Evolutionary conservation across 1,140 invertebrate genomes (phyloP), one percentile per base, ranked within the genome.

Genomic region (Copidosoma floridanum): DNA sequence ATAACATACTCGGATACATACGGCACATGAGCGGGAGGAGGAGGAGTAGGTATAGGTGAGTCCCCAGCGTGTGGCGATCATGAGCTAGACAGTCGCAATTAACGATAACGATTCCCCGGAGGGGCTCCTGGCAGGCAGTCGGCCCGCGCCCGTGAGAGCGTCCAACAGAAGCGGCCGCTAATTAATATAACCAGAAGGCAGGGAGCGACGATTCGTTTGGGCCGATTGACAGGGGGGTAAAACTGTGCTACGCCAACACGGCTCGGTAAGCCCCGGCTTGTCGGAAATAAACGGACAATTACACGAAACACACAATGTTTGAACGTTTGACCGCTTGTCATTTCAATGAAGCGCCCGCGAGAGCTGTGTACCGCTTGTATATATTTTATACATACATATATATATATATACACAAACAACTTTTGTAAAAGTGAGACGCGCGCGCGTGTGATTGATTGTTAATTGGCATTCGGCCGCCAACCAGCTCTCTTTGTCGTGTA

Each of bases 231-330:
- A 73, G 70, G 69, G 29, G 72, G 40, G 71, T 72, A 71, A 66
- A 67, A 65, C 60, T 52, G 51, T 63, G 61, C 51, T 50, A 43
- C 26, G 48, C 70, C 47, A 67, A 62, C 64, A 65, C 64, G 67
- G 54, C 46, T 18, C 53, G 54, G 47, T 53, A 35, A 40, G 44
- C 29, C 23, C 27, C 26, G 44, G 32, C 52, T 69, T 79, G 78
- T 79, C 76, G 77, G 77, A 75, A 79, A 80, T 79, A 80, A 80
- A 79, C 79, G 78, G 77, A 79, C 78, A 79, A 80, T 80, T 78
- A 80, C 77, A 76, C 75, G 76, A 78, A n/a, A n/a, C n/a, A 79
- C 78, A 77, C 77, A 79, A 79, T 77, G 76, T 79, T 80, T 79
- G 76, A 76, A n/a, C 59, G 59, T 55, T 61, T 35, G 51, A 56